Percentiles rank a stretch among this genome's conserved stretches.
phyloP scores from a whole-genome alignment of 2,888 invertebrate genomes.

The Clistopyga incitator region DNA sequence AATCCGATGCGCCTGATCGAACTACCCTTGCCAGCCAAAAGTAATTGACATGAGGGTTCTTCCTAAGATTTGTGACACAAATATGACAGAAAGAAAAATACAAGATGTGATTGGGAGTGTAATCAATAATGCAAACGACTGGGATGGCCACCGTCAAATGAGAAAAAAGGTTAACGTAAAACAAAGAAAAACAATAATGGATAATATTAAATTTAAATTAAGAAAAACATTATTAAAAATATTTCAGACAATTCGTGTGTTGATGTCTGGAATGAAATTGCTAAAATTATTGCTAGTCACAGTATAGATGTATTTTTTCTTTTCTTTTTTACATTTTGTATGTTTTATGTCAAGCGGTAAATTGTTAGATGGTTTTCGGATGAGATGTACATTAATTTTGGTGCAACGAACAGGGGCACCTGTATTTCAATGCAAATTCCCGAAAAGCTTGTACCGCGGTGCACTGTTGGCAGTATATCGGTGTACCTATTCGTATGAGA shows the following conservation, averaged over 20 bases:
- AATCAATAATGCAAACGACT: too few species aligned
- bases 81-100: too few species aligned
- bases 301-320: too few species aligned
- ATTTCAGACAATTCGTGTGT: background rate
- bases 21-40: too few species aligned
- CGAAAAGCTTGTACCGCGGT: constrained; percentile 21
- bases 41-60: too few species aligned
- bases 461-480: constrained; percentile 6
- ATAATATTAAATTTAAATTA: background rate
- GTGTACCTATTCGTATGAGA: constrained; percentile 28
- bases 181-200: too few species aligned
- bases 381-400: constrained; percentile 8
- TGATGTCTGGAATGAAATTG: background rate
- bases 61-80: too few species aligned
- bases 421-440: constrained; percentile 12
- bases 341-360: background rate
- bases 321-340: background rate
- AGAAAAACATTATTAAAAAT: background rate
- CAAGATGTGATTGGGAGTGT: too few species aligned
- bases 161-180: too few species aligned
- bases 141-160: too few species aligned
- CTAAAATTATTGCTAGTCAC: background rate
- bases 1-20: too few species aligned
- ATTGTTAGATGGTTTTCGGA: background rate
- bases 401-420: background rate